Evolutionary conservation across 1,140 invertebrate species (phyloP).

Genomic region (fruit fly (Drosophila melanogaster)): DNA sequence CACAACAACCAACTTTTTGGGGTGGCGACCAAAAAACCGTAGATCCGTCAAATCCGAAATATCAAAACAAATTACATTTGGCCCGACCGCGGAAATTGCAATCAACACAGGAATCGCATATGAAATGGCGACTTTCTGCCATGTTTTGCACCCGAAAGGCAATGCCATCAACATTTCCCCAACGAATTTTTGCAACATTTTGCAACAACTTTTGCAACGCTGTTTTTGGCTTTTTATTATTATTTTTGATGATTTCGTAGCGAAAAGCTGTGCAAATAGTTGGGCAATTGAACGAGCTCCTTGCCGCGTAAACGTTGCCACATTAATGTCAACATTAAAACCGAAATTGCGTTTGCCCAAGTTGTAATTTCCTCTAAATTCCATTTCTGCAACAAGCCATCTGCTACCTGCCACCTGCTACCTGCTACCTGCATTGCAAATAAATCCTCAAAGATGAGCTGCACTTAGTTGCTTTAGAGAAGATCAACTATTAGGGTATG

Average conservation of each 20-base stretch:
- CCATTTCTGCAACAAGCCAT: background rate
- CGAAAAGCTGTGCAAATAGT: constrained; percentile 23
- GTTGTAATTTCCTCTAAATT: constrained; percentile 3
- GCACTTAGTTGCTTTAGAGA: too few species aligned
- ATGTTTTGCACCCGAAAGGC: background rate
- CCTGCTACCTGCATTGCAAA: background rate
- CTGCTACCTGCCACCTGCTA: too few species aligned
- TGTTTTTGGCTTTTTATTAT: constrained; percentile 7
- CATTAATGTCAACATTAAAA: constrained; percentile 25
- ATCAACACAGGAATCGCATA: constrained; percentile 35
- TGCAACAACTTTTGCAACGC: constrained; percentile 5
- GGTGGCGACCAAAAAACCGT: background rate
- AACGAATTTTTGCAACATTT: constrained; percentile 1
- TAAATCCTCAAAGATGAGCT: background rate
- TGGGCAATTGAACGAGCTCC: constrained; percentile 14
- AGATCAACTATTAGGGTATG: too few species aligned
- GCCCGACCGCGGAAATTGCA: constrained; percentile 28
- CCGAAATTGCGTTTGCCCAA: constrained; percentile 8
- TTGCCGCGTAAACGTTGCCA: constrained; percentile 8
- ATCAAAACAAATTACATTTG: constrained; percentile 31
- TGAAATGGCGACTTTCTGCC: constrained; percentile 10
- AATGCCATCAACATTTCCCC: background rate
- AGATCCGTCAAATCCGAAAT: constrained; percentile 31
- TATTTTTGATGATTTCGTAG: background rate
- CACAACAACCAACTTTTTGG: background rate